Percentiles rank a stretch among this genome's conserved stretches.
Evolutionary conservation across 2,113 vertebrate genomes (phyloP).

Genomic region (Suricata suricatta): DNA sequence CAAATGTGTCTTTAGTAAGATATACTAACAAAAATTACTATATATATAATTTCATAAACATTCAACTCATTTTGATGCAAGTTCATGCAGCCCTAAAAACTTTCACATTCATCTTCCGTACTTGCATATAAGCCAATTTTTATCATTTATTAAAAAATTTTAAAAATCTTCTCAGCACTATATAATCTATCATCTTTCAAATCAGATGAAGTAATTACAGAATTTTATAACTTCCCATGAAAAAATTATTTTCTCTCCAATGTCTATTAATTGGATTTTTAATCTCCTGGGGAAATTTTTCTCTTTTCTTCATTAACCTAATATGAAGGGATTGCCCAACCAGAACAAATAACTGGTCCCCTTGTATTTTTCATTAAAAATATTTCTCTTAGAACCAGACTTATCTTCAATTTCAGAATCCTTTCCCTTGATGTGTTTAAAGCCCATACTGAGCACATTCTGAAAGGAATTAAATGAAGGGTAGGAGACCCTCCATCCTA

Average conservation of each 20-base stretch:
- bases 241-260: constrained; percentile 36
- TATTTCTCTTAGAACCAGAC: constrained; percentile 2
- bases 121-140: background rate
- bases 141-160: background rate
- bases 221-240: constrained; percentile 51
- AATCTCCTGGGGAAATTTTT: background rate
- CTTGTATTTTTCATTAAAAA: background rate
- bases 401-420: background rate
- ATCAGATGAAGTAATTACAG: constrained; percentile 48
- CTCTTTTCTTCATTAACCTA: background rate
- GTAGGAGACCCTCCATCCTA: background rate
- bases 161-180: constrained; percentile 6
- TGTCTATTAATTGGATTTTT: constrained; percentile 57
- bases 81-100: background rate
- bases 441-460: background rate
- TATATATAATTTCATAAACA: background rate
- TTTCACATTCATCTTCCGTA: background rate
- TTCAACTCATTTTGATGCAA: background rate
- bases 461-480: background rate
- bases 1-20: background rate
- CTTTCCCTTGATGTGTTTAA: background rate
- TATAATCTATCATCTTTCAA: constrained; percentile 41
- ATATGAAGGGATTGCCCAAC: background rate
- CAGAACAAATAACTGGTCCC: constrained; percentile 20
- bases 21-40: background rate